A percentile compares a stretch with the other conserved stretches of the same genome.
phyloP scores from a whole-genome alignment of 2,888 invertebrate genomes.

The Hirtodrosophila confusa region DNA sequence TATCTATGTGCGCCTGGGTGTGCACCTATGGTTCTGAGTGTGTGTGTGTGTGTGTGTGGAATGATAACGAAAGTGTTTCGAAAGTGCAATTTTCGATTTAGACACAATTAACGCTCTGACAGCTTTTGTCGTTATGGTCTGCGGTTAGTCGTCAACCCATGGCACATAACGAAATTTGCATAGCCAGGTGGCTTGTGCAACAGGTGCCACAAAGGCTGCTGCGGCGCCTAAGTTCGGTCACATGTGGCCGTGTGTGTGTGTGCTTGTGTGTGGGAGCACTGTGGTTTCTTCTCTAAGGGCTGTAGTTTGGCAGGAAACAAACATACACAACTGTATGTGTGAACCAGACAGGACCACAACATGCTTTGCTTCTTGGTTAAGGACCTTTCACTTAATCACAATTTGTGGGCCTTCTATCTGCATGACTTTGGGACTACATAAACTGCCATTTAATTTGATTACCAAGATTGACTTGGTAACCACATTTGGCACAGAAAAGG shows the following conservation, averaged over 20 bases:
- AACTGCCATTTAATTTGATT: conserved; percentile 30
- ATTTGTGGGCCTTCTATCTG: conserved; percentile 41
- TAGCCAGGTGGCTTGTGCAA: conserved; percentile 46
- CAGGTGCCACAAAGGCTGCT: conserved; percentile 51
- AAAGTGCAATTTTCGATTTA: conserved; percentile 70
- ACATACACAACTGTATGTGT: conserved; percentile 3
- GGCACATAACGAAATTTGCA: conserved; percentile 71
- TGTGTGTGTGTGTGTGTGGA: conserved; percentile 11
- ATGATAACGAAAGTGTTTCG: conserved; percentile 66
- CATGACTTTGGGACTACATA: conserved; percentile 42
- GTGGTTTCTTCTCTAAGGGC: conserved; percentile 29
- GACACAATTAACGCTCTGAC: conserved; percentile 48
- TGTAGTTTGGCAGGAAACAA: conserved; percentile 11
- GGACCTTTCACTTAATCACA: conserved; percentile 44
- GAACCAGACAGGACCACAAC: conserved; percentile 26
- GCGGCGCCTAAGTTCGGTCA: conserved; percentile 37
- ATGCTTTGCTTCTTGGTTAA: conserved; percentile 25
- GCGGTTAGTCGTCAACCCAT: conserved; percentile 50
- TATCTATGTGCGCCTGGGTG: not conserved
- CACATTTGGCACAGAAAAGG: conserved; percentile 6
- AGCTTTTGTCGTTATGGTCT: conserved; percentile 44
- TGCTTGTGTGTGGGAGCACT: conserved; percentile 1
- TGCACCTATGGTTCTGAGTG: conserved; percentile 5
- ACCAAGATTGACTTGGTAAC: conserved; percentile 26
- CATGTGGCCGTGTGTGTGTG: conserved; percentile 1